Conservation (phyloP, 2,113 vertebrate species). For the Heptranchias perlo region DNA sequence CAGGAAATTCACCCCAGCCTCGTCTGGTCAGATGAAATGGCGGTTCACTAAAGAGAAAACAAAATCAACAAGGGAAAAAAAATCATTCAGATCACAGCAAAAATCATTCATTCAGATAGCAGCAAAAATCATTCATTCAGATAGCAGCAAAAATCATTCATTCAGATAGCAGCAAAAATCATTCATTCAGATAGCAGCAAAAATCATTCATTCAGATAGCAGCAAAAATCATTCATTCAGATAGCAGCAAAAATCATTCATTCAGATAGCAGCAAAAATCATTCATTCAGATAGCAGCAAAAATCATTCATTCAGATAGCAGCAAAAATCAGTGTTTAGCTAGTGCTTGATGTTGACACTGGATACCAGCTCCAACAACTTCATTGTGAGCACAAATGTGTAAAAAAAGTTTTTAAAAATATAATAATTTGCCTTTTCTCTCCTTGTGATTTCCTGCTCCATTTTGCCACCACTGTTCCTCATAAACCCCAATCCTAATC, state of each 20-base stretch:
- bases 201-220: background rate
- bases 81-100: background rate
- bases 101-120: background rate
- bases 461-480: background rate
- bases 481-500: background rate
- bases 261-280: background rate
- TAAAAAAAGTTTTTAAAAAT: too few relatives aligned
- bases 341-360: background rate
- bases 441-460: background rate
- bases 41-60: constrained; percentile 69
- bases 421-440: too few relatives aligned
- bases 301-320: background rate
- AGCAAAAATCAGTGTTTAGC: background rate
- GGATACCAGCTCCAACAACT: too few relatives aligned
- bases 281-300: background rate
- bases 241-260: background rate
- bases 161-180: background rate
- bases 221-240: background rate
- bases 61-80: background rate
- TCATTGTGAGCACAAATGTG: too few relatives aligned
- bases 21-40: constrained; percentile 93
- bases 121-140: background rate
- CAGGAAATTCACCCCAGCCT: constrained; percentile 97
- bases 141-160: background rate
- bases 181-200: background rate